Conservation (phyloP, 2,113 vertebrate genomes). For the Eublepharis macularius region DNA sequence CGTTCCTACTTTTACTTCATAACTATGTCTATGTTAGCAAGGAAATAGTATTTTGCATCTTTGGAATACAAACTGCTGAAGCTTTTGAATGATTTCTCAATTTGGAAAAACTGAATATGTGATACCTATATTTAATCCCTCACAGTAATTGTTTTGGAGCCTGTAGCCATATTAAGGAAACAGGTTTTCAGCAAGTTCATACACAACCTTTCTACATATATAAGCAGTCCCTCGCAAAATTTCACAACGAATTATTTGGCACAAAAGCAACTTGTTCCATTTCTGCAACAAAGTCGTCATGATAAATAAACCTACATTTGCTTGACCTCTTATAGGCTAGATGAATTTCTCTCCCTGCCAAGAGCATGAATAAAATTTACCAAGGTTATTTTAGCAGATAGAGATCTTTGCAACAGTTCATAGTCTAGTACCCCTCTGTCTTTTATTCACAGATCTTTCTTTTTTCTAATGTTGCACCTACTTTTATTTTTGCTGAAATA, state of each 20-base stretch:
- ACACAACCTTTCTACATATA: slow-evolving; percentile 49
- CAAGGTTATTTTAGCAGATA: slow-evolving; percentile 1
- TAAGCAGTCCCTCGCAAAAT: slow-evolving; percentile 26
- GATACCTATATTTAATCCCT: slow-evolving; percentile 45
- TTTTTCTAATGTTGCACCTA: neutral
- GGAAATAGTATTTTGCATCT: slow-evolving; percentile 17
- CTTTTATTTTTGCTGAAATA: slow-evolving; percentile 5
- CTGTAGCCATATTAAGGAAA: slow-evolving; percentile 15
- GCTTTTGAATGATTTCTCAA: slow-evolving; percentile 44
- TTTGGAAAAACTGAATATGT: slow-evolving; percentile 26
- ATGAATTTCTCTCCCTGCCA: neutral
- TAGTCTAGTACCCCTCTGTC: neutral
- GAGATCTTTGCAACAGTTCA: neutral
- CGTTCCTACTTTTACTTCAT: slow-evolving; percentile 8
- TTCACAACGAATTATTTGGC: slow-evolving; percentile 38
- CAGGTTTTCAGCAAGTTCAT: slow-evolving; percentile 30
- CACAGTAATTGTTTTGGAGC: slow-evolving; percentile 25
- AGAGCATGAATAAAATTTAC: slow-evolving; percentile 14
- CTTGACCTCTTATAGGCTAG: neutral
- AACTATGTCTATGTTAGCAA: slow-evolving; percentile 18
- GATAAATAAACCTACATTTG: slow-evolving; percentile 42
- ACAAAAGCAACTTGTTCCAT: neutral
- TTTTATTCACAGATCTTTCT: slow-evolving; percentile 4
- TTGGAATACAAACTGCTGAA: slow-evolving; percentile 9
- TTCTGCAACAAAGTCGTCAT: neutral